Percentiles rank a stretch among this genome's conserved stretches.
Conservation (phyloP, 2,888 invertebrate species). For the Drosophila planitibia region DNA sequence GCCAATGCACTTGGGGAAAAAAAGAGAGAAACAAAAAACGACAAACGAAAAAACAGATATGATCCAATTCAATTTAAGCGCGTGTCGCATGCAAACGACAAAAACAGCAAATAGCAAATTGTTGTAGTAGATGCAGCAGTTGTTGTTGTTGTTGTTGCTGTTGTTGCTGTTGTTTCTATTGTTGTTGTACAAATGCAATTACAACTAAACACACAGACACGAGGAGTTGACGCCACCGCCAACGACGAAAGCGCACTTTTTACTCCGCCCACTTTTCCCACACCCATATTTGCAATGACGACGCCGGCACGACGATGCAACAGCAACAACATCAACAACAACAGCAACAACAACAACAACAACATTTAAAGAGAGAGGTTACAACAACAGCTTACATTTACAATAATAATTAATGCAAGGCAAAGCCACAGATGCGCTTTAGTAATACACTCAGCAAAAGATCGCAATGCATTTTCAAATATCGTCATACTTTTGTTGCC, state of each 20-base stretch:
- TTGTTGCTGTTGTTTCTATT: slow-evolving; percentile 12
- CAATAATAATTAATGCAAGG: slow-evolving; percentile 19
- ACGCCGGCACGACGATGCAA: slow-evolving; percentile 49
- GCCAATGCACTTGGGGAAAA: slow-evolving; percentile 23
- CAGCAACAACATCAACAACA: slow-evolving; percentile 2
- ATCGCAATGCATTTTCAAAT: background rate
- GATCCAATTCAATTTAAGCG: slow-evolving; percentile 74
- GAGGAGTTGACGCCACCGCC: slow-evolving; percentile 59
- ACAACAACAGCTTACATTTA: slow-evolving; percentile 33
- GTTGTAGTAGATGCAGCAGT: slow-evolving; percentile 24
- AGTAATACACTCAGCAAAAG: background rate
- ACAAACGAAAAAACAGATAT: slow-evolving; percentile 47
- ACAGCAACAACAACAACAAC: slow-evolving; percentile 13
- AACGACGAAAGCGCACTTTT: slow-evolving; percentile 58
- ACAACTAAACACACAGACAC: slow-evolving; percentile 69
- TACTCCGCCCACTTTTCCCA: slow-evolving; percentile 81
- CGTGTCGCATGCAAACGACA: slow-evolving; percentile 67
- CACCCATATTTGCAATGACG: slow-evolving; percentile 72
- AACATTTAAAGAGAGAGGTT: slow-evolving; percentile 41
- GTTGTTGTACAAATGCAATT: slow-evolving; percentile 72
- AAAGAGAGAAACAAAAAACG: slow-evolving; percentile 3
- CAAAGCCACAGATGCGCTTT: slow-evolving; percentile 19
- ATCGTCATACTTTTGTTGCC: background rate
- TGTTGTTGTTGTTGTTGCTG: slow-evolving; percentile 30
- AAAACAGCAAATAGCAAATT: slow-evolving; percentile 50